Evolutionary conservation across 2,888 invertebrate genomes (phyloP).

Genomic region (Lepidocyrtoides sp.): DNA sequence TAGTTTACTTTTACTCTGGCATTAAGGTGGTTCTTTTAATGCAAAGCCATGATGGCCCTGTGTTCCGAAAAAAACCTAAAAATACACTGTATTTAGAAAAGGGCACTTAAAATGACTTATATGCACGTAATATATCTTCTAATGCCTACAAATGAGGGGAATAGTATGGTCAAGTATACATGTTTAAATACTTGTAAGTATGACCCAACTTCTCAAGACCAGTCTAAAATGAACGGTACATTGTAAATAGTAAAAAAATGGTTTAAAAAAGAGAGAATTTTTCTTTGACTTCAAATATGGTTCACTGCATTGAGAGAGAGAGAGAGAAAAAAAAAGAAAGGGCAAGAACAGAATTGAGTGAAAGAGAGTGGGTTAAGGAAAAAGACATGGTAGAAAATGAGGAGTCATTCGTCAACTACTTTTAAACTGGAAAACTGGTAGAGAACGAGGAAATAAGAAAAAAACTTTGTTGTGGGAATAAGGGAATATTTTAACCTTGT

Average conservation of each 20-base stretch:
- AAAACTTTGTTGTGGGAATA: slow-evolving; percentile 72
- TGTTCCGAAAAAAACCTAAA: not conserved
- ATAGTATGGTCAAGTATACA: not conserved
- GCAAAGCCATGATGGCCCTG: no score
- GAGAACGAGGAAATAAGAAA: not conserved
- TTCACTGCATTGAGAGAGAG: slow-evolving; percentile 47
- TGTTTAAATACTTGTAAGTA: not conserved
- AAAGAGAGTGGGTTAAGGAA: slow-evolving; percentile 19
- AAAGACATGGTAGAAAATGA: slow-evolving; percentile 72
- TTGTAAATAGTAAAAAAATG: slow-evolving; percentile 1
- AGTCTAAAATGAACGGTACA: slow-evolving; percentile 61
- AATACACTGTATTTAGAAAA: not conserved
- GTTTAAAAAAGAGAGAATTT: slow-evolving; percentile 2
- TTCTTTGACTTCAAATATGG: slow-evolving; percentile 48
- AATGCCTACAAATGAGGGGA: not conserved
- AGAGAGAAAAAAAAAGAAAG: not conserved
- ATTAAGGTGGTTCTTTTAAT: no score
- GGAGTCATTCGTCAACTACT: slow-evolving; percentile 81
- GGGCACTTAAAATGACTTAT: not conserved
- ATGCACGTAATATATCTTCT: not conserved
- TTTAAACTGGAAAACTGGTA: slow-evolving; percentile 76
- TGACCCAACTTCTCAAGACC: not conserved
- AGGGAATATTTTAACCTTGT: slow-evolving; percentile 63
- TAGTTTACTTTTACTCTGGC: not conserved
- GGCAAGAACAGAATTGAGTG: not conserved